Evolutionary conservation across 1,140 invertebrate genomes (phyloP).

Genomic region (Drosophila repleta): DNA sequence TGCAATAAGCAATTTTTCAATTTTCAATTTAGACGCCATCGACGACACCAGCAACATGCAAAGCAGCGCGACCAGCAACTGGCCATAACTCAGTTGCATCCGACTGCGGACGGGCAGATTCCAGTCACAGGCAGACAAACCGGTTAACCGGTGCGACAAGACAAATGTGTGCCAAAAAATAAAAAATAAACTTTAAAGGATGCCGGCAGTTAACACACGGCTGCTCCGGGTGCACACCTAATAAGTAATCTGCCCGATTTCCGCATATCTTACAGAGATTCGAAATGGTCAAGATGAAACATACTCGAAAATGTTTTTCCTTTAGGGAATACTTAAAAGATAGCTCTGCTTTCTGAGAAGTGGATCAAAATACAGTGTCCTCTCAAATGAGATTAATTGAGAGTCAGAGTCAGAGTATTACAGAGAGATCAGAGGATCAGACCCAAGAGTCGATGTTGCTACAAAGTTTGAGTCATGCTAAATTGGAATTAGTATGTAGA

Average conservation of each 20-base stretch:
- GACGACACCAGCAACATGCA: constrained; percentile 55
- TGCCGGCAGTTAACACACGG: constrained; percentile 33
- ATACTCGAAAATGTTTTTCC: no score
- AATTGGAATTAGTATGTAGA: no score
- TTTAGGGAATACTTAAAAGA: no score
- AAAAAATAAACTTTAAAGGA: constrained; percentile 11
- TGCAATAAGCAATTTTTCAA: constrained; percentile 82
- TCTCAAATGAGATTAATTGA: no score
- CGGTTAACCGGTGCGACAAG: constrained; percentile 27
- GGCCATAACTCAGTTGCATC: constrained; percentile 45
- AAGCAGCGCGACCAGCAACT: constrained; percentile 42
- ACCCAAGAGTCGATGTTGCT: no score
- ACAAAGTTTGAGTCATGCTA: no score
- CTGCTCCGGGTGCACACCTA: constrained; percentile 34
- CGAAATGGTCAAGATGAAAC: no score
- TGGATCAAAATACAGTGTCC: no score
- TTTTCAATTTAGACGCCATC: constrained; percentile 76
- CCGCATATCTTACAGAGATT: background rate
- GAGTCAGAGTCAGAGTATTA: no score
- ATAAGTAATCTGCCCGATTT: constrained; percentile 39
- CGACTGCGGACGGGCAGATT: constrained; percentile 27
- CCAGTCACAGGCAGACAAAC: constrained; percentile 13
- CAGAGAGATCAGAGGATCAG: no score
- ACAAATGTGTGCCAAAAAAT: constrained; percentile 38
- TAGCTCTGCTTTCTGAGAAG: no score